Evolutionary conservation across 37 sponge, comb jelly and placozoan species (phyloP).

Genomic region (Oopsacas minuta): DNA sequence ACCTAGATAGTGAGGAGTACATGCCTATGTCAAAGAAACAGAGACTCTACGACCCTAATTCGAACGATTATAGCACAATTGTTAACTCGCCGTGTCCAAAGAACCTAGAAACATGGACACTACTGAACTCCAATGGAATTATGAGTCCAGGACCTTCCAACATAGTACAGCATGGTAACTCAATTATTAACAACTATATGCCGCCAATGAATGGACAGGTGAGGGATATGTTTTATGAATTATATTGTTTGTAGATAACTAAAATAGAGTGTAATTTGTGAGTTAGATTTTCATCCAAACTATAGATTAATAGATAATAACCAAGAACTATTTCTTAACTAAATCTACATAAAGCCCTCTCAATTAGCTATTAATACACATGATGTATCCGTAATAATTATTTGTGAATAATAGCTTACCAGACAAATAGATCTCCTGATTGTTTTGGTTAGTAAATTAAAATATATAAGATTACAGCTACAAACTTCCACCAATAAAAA

Average conservation of each 20-base stretch:
- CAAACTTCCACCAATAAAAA: no score
- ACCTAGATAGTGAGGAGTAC: not conserved
- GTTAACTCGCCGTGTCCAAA: constrained; percentile 1
- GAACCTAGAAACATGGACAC: not conserved
- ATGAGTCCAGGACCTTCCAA: not conserved
- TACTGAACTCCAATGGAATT: constrained; percentile 2
- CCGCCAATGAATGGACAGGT: constrained; percentile 1
- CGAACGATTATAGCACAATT: not conserved
- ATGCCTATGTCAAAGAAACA: not conserved
- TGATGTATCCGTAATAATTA: no score
- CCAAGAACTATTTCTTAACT: no score
- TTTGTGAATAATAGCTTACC: no score
- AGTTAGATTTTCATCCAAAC: not conserved
- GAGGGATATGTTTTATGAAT: not conserved
- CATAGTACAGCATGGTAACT: constrained; percentile 6
- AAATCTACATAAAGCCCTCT: no score
- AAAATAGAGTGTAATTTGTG: not conserved
- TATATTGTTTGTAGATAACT: not conserved
- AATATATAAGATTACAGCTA: no score
- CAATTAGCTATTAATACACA: no score
- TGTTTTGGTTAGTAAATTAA: no score
- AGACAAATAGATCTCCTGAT: no score
- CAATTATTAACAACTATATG: constrained; percentile 3
- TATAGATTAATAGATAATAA: not conserved
- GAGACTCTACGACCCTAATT: not conserved